Percentiles rank a stretch among this genome's conserved stretches.
Evolutionary conservation across 1,140 invertebrate genomes (phyloP).

Genomic region (Nasonia giraulti): DNA sequence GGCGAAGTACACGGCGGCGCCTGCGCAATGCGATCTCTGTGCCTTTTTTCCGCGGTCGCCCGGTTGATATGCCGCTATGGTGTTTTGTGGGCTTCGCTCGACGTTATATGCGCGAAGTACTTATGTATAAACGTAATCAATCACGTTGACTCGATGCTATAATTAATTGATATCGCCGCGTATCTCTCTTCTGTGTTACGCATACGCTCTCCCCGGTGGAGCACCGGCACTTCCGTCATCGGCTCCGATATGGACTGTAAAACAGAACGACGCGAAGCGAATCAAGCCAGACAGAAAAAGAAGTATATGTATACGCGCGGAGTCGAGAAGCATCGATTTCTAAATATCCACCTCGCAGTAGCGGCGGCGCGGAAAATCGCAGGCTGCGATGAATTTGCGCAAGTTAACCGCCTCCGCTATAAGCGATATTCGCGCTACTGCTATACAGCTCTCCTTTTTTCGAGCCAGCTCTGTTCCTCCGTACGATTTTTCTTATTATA

Average conservation of each 20-base stretch:
- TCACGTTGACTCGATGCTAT: neutral
- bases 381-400: neutral
- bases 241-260: neutral
- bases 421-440: slow-evolving; percentile 33
- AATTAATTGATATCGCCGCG: neutral
- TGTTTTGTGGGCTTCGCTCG: too few species aligned
- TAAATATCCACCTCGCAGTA: too few species aligned
- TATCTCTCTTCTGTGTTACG: too few species aligned
- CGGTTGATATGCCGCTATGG: neutral
- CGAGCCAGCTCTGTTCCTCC: too few species aligned
- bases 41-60: neutral
- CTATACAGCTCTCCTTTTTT: slow-evolving; percentile 56
- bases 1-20: neutral
- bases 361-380: slow-evolving; percentile 12
- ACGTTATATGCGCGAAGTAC: too few species aligned
- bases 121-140: neutral
- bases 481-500: too few species aligned
- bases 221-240: too few species aligned
- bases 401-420: slow-evolving; percentile 34
- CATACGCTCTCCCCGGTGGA: neutral
- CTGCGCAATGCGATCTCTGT: neutral
- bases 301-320: neutral
- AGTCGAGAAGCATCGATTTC: slow-evolving; percentile 31
- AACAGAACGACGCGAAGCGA: neutral
- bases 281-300: neutral